Evolutionary conservation across 2,113 vertebrate species (phyloP).

Genomic region (Litocranius walleri): DNA sequence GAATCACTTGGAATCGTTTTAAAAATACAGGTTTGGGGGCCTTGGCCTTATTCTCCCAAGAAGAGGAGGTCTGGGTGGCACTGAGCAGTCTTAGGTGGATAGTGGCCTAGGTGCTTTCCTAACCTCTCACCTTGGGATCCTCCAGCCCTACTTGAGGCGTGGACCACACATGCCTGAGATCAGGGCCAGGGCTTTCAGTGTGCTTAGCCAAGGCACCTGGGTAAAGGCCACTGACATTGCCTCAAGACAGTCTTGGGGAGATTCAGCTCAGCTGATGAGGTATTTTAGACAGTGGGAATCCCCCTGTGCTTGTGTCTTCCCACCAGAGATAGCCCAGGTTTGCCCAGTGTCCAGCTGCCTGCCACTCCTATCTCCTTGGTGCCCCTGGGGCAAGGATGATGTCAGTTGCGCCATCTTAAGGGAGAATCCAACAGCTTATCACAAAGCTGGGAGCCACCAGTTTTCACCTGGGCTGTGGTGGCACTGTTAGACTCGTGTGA

Average conservation of each 20-base stretch:
- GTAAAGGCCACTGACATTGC: background rate
- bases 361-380: background rate
- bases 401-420: background rate
- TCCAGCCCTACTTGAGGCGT: background rate
- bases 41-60: background rate
- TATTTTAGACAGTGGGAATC: background rate
- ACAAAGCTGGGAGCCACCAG: background rate
- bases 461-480: background rate
- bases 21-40: background rate
- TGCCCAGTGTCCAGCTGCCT: background rate
- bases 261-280: background rate
- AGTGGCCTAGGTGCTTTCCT: background rate
- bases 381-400: background rate
- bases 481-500: background rate
- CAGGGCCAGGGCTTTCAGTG: background rate
- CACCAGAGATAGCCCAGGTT: background rate
- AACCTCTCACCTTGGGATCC: background rate
- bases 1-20: background rate
- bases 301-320: background rate
- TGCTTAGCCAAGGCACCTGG: background rate
- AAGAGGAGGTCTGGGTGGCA: background rate
- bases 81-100: background rate
- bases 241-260: background rate
- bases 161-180: background rate
- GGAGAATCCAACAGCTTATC: background rate